phyloP scores from a whole-genome alignment of 2,113 vertebrate species.

The Pontoporia blainvillei region DNA sequence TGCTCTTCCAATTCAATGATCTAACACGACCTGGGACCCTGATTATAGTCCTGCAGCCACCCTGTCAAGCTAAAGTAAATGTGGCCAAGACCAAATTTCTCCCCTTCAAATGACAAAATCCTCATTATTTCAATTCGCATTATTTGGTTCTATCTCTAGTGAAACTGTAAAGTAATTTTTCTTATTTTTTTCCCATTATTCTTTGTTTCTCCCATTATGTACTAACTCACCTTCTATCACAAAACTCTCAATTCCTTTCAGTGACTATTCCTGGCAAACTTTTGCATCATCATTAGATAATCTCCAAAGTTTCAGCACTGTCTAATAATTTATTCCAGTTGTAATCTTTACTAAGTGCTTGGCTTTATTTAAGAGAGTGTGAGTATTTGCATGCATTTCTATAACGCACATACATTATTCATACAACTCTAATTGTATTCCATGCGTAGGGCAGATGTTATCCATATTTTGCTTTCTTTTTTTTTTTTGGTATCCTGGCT shows the following conservation, averaged over 20 bases:
- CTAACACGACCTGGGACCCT: not conserved
- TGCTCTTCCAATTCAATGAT: not conserved
- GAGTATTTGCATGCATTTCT: not conserved
- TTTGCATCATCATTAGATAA: not conserved
- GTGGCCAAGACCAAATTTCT: not conserved
- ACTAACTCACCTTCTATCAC: not conserved
- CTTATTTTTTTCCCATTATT: not conserved
- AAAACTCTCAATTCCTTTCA: slow-evolving; percentile 6
- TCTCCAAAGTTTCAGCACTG: not conserved
- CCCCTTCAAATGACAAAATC: slow-evolving; percentile 3
- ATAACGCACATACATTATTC: not conserved
- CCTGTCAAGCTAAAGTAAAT: not conserved
- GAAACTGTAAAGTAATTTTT: not conserved
- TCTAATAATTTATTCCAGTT: slow-evolving; percentile 5
- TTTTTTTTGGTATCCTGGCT: not conserved
- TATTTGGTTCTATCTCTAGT: not conserved
- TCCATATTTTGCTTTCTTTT: not conserved
- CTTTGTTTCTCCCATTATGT: not conserved
- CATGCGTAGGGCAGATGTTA: not conserved
- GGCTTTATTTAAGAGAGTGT: not conserved
- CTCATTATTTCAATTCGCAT: slow-evolving; percentile 22
- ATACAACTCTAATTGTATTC: not conserved
- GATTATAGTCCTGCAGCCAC: not conserved
- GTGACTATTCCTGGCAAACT: not conserved
- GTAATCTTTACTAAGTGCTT: slow-evolving; percentile 7